Percentiles rank a stretch among this genome's conserved stretches.
phyloP scores from a whole-genome alignment of 35 echinoderm and acorn worm species.

The Apostichopus parvimensis region DNA sequence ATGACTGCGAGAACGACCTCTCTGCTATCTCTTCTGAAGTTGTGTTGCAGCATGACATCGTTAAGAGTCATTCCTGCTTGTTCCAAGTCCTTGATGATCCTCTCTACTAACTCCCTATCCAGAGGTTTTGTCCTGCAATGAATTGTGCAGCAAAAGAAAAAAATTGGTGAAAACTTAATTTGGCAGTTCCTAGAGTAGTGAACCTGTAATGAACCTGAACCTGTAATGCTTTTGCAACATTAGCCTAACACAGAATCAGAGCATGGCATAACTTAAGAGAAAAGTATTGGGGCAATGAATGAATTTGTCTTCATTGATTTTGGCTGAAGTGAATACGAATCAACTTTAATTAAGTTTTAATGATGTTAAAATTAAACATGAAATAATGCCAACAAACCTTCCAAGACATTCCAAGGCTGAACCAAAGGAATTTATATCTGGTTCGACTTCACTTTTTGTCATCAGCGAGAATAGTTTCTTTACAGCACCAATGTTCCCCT shows the following conservation, averaged over 20 bases:
- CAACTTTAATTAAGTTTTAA: too few relatives aligned
- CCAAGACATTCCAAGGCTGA: constrained; percentile 24
- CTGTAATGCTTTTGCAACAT: too few relatives aligned
- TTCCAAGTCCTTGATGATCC: constrained; percentile 11
- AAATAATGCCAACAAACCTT: background rate
- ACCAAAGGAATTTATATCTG: constrained; percentile 27
- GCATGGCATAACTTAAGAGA: too few relatives aligned
- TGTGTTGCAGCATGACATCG: background rate
- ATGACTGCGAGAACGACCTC: constrained; percentile 29
- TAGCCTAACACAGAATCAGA: too few relatives aligned
- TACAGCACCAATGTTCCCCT: constrained; percentile 12
- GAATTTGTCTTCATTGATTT: too few relatives aligned
- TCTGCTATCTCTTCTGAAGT: constrained; percentile 27
- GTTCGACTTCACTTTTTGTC: constrained; percentile 16
- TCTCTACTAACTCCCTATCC: background rate
- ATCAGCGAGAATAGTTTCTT: constrained; percentile 16
- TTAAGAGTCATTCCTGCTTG: constrained; percentile 13
- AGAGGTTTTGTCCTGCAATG: background rate
- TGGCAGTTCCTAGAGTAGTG: background rate
- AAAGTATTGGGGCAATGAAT: too few relatives aligned
- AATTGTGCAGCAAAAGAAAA: too few relatives aligned
- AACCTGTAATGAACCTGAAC: too few relatives aligned
- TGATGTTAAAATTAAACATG: too few relatives aligned
- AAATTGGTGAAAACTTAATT: background rate
- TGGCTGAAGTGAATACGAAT: too few relatives aligned